These are phyloP conservation scores for Radopholus similis DNA, from an alignment of 1,140 invertebrate genomes.

Conservation along the genomic window DNA sequence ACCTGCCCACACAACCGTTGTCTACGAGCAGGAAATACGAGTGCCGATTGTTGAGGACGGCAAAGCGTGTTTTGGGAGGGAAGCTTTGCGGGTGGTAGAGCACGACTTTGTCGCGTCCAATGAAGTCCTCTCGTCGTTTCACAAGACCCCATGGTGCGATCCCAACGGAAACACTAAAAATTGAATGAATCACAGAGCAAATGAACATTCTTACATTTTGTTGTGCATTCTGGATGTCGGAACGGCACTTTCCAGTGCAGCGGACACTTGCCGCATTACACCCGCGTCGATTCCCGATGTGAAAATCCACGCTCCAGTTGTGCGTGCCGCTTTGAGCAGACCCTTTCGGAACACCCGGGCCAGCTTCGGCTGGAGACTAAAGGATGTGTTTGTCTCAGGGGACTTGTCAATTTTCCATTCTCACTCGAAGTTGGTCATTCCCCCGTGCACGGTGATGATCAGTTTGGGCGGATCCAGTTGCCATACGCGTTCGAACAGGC, in stretches of 20 bases:
- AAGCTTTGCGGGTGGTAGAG: slow-evolving; percentile 32
- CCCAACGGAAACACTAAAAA: slow-evolving; percentile 63
- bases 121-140: slow-evolving; percentile 83
- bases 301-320: slow-evolving; percentile 93
- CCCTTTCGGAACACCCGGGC: slow-evolving; percentile 90
- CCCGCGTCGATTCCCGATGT: slow-evolving; percentile 92
- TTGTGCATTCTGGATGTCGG: slow-evolving; percentile 14
- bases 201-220: slow-evolving; percentile 11
- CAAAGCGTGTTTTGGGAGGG: slow-evolving; percentile 30
- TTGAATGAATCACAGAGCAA: slow-evolving; percentile 9
- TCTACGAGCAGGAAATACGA: slow-evolving; percentile 94
- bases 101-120: slow-evolving; percentile 31
- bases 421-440: slow-evolving; percentile 85
- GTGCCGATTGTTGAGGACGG: slow-evolving; percentile 80
- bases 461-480: slow-evolving; percentile 88
- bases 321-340: slow-evolving; percentile 88
- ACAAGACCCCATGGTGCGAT: slow-evolving; percentile 96
- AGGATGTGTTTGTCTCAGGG: not conserved
- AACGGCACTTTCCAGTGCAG: slow-evolving; percentile 24
- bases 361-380: slow-evolving; percentile 77
- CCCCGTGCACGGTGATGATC: slow-evolving; percentile 92
- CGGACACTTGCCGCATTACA: slow-evolving; percentile 20
- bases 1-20: slow-evolving; percentile 69
- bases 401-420: not conserved
- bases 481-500: slow-evolving; percentile 88